Percentiles rank a stretch among this genome's conserved stretches.
Evolutionary conservation across 1,140 invertebrate species (phyloP).

Genomic region (Panagrolaimus sp.): DNA sequence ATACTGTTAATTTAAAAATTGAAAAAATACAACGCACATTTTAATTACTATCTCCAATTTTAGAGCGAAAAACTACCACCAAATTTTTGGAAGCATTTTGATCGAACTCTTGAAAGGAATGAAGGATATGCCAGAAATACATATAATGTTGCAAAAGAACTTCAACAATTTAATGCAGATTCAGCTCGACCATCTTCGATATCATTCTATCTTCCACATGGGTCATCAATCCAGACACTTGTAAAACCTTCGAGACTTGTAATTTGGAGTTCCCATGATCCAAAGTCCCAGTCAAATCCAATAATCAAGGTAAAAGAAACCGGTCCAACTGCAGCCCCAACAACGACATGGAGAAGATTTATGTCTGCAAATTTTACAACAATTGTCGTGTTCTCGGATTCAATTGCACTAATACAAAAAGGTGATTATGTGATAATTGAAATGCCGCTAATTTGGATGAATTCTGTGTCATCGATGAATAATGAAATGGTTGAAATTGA

Average conservation of each 20-base stretch:
- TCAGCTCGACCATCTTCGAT: no score
- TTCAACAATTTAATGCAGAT: not conserved
- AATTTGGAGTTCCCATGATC: not conserved
- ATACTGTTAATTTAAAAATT: no score
- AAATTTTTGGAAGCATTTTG: conserved; percentile 22
- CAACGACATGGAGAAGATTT: not conserved
- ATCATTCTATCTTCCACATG: no score
- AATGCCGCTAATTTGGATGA: conserved; percentile 19
- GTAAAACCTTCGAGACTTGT: not conserved
- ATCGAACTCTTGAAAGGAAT: conserved; percentile 18
- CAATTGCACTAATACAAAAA: conserved; percentile 17
- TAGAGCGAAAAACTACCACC: not conserved
- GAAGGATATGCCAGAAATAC: conserved; percentile 12
- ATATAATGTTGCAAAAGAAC: not conserved
- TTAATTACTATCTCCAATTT: not conserved
- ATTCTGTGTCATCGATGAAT: not conserved
- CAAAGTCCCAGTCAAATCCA: no score
- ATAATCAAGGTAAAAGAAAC: no score
- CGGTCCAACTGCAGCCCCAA: no score
- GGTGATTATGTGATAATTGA: conserved; percentile 14
- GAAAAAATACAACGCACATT: no score
- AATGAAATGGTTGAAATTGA: not conserved
- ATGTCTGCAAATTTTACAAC: not conserved
- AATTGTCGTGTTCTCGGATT: conserved; percentile 12
- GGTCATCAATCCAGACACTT: not conserved